Conservation (phyloP, 2,113 vertebrate species). For the Chlorodrepanis virens region DNA sequence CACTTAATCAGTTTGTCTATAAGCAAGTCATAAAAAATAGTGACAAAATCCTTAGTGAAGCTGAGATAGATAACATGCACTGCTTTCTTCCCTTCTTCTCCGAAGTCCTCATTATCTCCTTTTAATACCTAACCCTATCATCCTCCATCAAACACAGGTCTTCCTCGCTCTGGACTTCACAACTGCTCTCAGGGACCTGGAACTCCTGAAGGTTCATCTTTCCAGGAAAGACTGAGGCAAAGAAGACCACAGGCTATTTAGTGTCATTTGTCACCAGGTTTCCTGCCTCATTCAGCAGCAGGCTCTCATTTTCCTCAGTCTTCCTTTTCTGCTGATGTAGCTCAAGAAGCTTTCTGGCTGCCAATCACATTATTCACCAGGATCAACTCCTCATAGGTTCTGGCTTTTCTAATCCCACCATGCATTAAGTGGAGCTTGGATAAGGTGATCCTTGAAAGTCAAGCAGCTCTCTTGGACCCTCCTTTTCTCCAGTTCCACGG, state of each 20-base stretch:
- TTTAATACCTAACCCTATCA: neutral
- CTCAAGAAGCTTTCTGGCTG: neutral
- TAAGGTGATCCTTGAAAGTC: neutral
- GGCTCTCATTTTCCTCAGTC: neutral
- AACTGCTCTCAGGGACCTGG: neutral
- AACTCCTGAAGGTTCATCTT: neutral
- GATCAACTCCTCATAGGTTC: neutral
- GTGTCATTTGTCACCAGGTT: neutral
- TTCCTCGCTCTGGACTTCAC: neutral
- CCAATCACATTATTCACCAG: neutral
- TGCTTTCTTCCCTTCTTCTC: neutral
- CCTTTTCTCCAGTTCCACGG: neutral
- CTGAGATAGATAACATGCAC: neutral
- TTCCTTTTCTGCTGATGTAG: neutral
- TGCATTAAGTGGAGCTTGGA: neutral
- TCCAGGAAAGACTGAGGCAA: neutral
- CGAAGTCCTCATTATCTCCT: neutral
- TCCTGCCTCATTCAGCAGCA: neutral
- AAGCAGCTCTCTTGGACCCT: neutral
- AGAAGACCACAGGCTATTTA: neutral
- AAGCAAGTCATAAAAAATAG: neutral
- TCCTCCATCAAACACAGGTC: fast-evolving
- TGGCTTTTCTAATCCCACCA: neutral
- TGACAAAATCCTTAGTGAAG: neutral
- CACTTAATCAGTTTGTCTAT: neutral